Evolutionary conservation across 1,140 invertebrate genomes (phyloP), one percentile per base, ranked within the genome.

Genomic region (Plectrocnemia conspersa): DNA sequence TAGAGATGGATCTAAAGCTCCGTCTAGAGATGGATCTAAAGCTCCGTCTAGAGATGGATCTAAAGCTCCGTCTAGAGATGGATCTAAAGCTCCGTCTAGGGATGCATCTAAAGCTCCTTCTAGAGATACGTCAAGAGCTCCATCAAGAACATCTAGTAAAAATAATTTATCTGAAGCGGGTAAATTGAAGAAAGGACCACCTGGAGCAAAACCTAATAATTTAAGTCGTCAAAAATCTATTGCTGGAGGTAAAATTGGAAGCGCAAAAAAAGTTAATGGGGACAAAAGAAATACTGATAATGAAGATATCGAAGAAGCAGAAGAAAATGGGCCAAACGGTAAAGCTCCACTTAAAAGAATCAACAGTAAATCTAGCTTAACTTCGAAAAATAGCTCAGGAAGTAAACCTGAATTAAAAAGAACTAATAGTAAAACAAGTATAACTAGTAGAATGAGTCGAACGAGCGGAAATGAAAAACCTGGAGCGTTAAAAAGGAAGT

Each of bases 391-490:
- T 46, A 73, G 72, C 63, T 57, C 65, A 25, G 19, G 60, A 36
- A 61, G 25, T 49, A 75, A 75, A 66, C 55, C 64, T n/a, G 72
- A 74, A 50, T 49, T 65, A n/a, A 73, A 73, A 33, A 45, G 59
- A 18, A 36, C 40, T 13, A 58, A 61, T 41, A 61, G 59, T 52
- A 61, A 46, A 48, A 55, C 59, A 21, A 61, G 59, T 50, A 36
- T 59, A 33, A 36, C 46, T 63, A 75, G 72, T 54, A 64, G 71
- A 25, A 66, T 76, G 7, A 74, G 63, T 59, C 58, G 74, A 52
- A 72, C 70, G 19, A 58, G 46, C 10, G 47, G 13, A 6, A 56
- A 58, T 50, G 71, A 73, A 44, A 74, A 74, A 58, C 70, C 72
- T 15, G 71, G 69, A 11, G 32, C 64, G 45, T 32, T 70, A 13